phyloP scores from a whole-genome alignment of 2,113 vertebrate genomes.

The Zapornia atra region DNA sequence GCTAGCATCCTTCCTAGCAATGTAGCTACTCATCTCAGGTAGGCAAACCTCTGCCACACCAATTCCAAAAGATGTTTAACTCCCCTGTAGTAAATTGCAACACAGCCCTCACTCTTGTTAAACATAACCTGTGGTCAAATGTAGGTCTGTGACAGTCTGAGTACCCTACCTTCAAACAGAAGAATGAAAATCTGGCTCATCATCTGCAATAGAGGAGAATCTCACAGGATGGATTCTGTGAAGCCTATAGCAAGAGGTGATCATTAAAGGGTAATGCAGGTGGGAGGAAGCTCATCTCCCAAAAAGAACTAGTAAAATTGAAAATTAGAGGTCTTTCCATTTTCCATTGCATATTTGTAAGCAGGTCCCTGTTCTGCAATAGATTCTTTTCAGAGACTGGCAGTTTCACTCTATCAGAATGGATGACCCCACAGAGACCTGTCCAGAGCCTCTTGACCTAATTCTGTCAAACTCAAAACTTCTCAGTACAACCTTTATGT shows the following conservation, averaged over 20 bases:
- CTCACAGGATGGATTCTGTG: neutral
- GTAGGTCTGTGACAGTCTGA: neutral
- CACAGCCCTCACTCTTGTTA: neutral
- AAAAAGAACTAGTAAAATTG: neutral
- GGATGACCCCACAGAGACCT: neutral
- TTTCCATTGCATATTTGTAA: neutral
- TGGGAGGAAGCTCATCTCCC: neutral
- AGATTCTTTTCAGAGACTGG: neutral
- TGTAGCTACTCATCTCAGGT: rapidly evolving
- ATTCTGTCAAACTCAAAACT: neutral
- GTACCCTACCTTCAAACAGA: neutral
- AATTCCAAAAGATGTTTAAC: neutral
- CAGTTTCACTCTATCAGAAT: neutral
- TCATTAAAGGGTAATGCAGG: neutral
- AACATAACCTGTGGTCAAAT: neutral
- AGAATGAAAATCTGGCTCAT: neutral
- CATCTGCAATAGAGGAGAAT: neutral
- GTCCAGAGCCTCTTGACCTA: neutral
- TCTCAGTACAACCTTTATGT: neutral
- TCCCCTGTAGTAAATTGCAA: neutral
- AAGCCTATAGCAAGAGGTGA: neutral
- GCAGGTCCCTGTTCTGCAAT: neutral
- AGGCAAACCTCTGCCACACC: neutral
- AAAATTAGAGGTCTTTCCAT: neutral
- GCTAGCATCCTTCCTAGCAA: neutral